Evolutionary conservation across 1,140 invertebrate genomes (phyloP), one percentile per base, ranked within the genome.

Genomic region (Hyphantria cunea): DNA sequence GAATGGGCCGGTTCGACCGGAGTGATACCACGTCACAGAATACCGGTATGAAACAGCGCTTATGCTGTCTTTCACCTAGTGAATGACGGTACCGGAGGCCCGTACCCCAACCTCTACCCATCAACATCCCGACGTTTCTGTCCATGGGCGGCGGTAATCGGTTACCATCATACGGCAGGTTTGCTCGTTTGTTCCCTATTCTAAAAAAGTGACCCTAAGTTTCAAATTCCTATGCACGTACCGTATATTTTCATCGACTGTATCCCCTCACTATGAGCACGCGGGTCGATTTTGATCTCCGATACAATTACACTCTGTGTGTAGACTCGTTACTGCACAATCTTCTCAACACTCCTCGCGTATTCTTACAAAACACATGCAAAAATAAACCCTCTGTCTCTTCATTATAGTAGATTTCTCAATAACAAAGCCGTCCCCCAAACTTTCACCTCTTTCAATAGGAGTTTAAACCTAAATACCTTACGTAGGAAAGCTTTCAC

Each of bases 391-490:
- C 63, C 64, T 80, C 69, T 58, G 9, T 17, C 48, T 3, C 51
- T 4, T 9, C 25, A 11, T 56, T 66, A 86, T 67, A 70, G 74
- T 64, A 41, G 56, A 78, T 41, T 68, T 70, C 84, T 11, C 41
- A 33, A 25, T 48, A 53, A 59, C 63, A 50, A 39, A 33, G 62
- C 52, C 49, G 68, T 68, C 77, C 78, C 55, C 79, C 70, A 82
- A 90, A 90, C 87, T 90, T 90, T 90, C 87, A 90, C 87, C 87
- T 90, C 86, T 90, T 87, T 86, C 87, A 85, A 89, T 90, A 85
- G 83, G 83, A 90, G 80, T 90, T 90, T 90, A 90, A 89, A 90
- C 87, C 85, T 88, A 90, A 90, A 90, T 90, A 90, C 85, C 85
- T 90, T 86, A 80, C 80, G 85, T 85, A 88, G 81, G 79, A 85